Conservation (phyloP, 1,140 invertebrate species). For the Cephus cinctus region DNA sequence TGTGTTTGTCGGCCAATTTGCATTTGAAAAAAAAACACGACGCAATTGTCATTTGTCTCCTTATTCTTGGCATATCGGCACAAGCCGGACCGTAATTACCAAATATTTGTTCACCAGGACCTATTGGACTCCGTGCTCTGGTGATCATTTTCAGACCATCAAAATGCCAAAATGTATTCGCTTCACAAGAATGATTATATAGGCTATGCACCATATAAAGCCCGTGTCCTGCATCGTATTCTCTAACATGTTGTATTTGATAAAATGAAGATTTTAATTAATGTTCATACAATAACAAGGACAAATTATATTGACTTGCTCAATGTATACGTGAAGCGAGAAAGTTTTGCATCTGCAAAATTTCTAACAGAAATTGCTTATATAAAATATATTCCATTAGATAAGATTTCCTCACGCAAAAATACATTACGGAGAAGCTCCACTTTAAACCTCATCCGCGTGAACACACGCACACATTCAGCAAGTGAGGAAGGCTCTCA, state of each 20-base stretch:
- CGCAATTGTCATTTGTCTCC: conserved; percentile 66
- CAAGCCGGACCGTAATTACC: conserved; percentile 76
- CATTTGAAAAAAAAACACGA: conserved; percentile 88
- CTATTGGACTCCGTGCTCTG: conserved; percentile 42
- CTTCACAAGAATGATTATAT: conserved; percentile 71
- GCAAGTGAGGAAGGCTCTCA: too few species aligned
- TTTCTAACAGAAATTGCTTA: too few species aligned
- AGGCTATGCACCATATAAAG: conserved; percentile 63
- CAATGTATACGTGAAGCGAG: too few species aligned
- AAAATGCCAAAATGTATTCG: conserved; percentile 61
- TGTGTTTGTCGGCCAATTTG: conserved; percentile 67
- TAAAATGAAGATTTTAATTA: conserved; percentile 14
- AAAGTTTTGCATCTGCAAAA: too few species aligned
- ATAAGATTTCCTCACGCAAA: too few species aligned
- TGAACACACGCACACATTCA: too few species aligned
- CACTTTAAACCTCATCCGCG: too few species aligned
- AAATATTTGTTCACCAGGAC: conserved; percentile 56
- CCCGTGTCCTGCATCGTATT: conserved; percentile 54
- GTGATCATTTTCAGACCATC: conserved; percentile 49
- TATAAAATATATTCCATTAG: too few species aligned
- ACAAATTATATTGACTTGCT: too few species aligned
- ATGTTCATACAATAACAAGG: too few species aligned
- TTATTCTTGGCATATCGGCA: conserved; percentile 63
- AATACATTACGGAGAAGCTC: too few species aligned
- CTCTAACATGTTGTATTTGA: conserved; percentile 49